Evolutionary conservation across 2,888 invertebrate genomes (phyloP).

Genomic region (Synergus japonicus): DNA sequence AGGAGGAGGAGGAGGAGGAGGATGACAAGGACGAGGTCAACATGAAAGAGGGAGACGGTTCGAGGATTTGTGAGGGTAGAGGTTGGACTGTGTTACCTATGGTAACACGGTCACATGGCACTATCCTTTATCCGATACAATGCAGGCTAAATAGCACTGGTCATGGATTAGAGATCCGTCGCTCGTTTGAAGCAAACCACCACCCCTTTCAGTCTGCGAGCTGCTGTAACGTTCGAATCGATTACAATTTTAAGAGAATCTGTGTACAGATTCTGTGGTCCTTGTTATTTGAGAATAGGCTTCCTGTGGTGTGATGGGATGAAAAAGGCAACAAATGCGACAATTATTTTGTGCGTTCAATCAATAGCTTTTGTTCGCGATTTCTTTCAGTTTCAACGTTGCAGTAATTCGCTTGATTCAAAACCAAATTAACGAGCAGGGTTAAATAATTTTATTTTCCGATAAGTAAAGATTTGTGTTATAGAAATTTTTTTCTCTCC

Average conservation of each 20-base stretch:
- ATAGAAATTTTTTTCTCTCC: too few species aligned
- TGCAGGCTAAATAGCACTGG: conserved; percentile 72
- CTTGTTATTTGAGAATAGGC: conserved; percentile 21
- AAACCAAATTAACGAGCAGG: not conserved
- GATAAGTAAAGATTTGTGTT: not conserved
- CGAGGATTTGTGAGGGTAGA: conserved; percentile 41
- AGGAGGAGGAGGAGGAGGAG: conserved; percentile 46
- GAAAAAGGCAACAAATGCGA: conserved; percentile 4
- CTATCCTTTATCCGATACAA: conserved; percentile 72
- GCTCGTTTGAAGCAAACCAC: conserved; percentile 71
- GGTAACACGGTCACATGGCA: conserved; percentile 63
- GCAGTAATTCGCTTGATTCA: too few species aligned
- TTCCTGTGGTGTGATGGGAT: not conserved
- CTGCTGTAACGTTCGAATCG: conserved; percentile 52
- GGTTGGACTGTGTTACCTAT: conserved; percentile 67
- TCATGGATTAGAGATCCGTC: conserved; percentile 74
- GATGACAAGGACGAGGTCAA: conserved; percentile 16
- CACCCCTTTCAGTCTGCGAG: conserved; percentile 50
- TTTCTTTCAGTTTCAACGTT: conserved; percentile 1
- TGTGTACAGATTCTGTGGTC: conserved; percentile 15
- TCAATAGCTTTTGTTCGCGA: conserved; percentile 9
- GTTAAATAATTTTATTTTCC: not conserved
- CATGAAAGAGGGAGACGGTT: conserved; percentile 39
- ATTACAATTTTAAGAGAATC: conserved; percentile 24
- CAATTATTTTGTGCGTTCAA: conserved; percentile 10